These are phyloP conservation scores for Cephus spinipes DNA, from an alignment of 2,888 invertebrate species.

Conservation along the genomic window DNA sequence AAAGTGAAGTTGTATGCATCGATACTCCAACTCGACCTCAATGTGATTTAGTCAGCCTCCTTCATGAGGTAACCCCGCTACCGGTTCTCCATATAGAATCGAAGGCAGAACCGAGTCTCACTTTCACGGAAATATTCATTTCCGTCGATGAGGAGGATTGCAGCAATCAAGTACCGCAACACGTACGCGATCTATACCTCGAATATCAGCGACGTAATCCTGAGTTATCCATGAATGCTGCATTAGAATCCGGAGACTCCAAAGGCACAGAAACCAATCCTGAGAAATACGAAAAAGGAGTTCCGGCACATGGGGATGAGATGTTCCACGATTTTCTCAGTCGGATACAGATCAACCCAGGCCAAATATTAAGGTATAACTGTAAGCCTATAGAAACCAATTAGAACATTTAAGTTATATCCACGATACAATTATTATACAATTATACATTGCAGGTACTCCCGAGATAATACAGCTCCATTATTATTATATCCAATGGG, in stretches of 20 bases:
- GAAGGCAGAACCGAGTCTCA: conserved; percentile 63
- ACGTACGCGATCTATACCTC: conserved; percentile 73
- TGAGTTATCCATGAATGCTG: conserved; percentile 39
- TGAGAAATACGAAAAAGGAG: conserved; percentile 84
- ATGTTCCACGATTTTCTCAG: conserved; percentile 84
- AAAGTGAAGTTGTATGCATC: conserved; percentile 81
- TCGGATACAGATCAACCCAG: conserved; percentile 80
- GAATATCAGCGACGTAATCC: conserved; percentile 71
- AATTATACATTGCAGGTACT: conserved; percentile 73
- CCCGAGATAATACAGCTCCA: conserved; percentile 75
- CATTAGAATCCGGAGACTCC: conserved; percentile 45
- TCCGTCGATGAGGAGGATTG: conserved; percentile 73
- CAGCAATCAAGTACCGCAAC: conserved; percentile 68
- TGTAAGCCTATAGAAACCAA: neutral
- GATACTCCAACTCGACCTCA: conserved; percentile 81
- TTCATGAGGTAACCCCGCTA: conserved; percentile 75
- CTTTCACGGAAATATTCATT: conserved; percentile 70
- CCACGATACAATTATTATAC: neutral
- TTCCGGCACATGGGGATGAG: conserved; percentile 85
- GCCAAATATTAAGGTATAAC: conserved; percentile 83
- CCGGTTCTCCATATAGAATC: conserved; percentile 64
- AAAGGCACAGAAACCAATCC: conserved; percentile 61
- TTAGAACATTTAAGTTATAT: neutral
- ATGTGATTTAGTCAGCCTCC: conserved; percentile 76
- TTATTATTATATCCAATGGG: conserved; percentile 77